Base-by-base conservation (phyloP, 53 echinoderm and acorn worm genomes). In the Luidia sarsii region DNA sequence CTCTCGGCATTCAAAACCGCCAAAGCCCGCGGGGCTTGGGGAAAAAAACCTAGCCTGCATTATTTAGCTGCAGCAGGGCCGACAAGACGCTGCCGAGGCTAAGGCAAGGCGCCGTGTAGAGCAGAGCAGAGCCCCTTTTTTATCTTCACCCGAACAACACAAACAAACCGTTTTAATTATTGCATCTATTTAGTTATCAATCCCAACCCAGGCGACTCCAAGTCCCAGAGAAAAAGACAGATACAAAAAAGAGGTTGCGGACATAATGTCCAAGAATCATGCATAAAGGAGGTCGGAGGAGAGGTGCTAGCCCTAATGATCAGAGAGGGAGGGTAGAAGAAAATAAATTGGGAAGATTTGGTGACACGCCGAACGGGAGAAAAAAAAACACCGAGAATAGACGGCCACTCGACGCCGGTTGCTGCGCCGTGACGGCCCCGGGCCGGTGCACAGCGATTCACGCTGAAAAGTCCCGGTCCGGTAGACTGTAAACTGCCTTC, bases 91-190 rank as follows among this genome's bases (percentile, higher is more conserved):
- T n/a, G n/a, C n/a, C n/a, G n/a, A n/a, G n/a, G n/a, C n/a, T n/a
- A n/a, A n/a, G n/a, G 5, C 91, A 71, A 88, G 88, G 91, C 85
- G 88, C 39, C 91, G 91, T 23, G n/a, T n/a, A n/a, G n/a, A n/a
- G n/a, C n/a, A n/a, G n/a, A n/a, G n/a, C n/a, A n/a, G n/a, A n/a
- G n/a, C n/a, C n/a, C n/a, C n/a, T n/a, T n/a, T n/a, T n/a, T n/a
- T n/a, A n/a, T n/a, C n/a, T n/a, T n/a, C n/a, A n/a, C n/a, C n/a
- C n/a, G n/a, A n/a, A n/a, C n/a, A n/a, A n/a, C n/a, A n/a, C n/a
- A n/a, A n/a, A n/a, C n/a, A 67, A 70, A 50, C 50, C 59, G 59
- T 57, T 57, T 57, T 57, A 57, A 57, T 57, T 57, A 57, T 70
- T 32, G 13, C 70, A 1, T 34, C 33, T 33, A 15, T 33, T n/a